These are phyloP conservation scores for Corythornis cristatus DNA, from an alignment of 2,113 vertebrate species.

Conservation along the genomic window DNA sequence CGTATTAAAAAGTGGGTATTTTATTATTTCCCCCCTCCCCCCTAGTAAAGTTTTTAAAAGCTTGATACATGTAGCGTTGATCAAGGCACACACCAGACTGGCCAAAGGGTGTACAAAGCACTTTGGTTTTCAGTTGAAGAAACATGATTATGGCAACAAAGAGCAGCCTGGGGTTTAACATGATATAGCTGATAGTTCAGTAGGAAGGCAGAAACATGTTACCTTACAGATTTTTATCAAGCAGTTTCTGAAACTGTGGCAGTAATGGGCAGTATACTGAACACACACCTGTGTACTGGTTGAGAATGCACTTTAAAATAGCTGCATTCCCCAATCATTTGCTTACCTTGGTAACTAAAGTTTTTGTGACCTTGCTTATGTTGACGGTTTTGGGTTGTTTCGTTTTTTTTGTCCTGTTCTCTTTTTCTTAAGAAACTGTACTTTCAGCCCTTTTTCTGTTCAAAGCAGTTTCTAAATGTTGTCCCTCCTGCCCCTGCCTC, in stretches of 20 bases:
- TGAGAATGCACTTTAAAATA: not conserved
- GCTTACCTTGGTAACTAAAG: not conserved
- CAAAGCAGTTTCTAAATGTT: not conserved
- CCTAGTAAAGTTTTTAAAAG: constrained; percentile 83
- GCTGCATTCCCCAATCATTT: not conserved
- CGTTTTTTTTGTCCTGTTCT: not conserved
- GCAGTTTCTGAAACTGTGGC: constrained; percentile 73
- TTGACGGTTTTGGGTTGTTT: not conserved
- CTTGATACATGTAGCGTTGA: constrained; percentile 98
- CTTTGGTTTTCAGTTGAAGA: constrained; percentile 98
- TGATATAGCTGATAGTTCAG: constrained; percentile 80
- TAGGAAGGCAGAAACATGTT: constrained; percentile 81
- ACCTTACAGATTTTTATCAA: constrained; percentile 67
- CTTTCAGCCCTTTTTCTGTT: not conserved
- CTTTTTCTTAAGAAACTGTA: not conserved
- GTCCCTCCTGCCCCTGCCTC: not conserved
- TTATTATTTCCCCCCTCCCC: constrained; percentile 73
- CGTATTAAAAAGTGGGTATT: constrained; percentile 90
- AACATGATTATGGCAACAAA: constrained; percentile 88
- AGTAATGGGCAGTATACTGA: constrained; percentile 77
- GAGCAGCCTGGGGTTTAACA: constrained; percentile 80
- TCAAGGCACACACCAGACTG: constrained; percentile 99
- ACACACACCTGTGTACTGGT: not conserved
- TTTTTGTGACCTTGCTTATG: not conserved
- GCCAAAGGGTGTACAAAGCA: constrained; percentile 99